phyloP scores from a whole-genome alignment of 2,888 invertebrate genomes.

The Gymnosoma rotundatum region DNA sequence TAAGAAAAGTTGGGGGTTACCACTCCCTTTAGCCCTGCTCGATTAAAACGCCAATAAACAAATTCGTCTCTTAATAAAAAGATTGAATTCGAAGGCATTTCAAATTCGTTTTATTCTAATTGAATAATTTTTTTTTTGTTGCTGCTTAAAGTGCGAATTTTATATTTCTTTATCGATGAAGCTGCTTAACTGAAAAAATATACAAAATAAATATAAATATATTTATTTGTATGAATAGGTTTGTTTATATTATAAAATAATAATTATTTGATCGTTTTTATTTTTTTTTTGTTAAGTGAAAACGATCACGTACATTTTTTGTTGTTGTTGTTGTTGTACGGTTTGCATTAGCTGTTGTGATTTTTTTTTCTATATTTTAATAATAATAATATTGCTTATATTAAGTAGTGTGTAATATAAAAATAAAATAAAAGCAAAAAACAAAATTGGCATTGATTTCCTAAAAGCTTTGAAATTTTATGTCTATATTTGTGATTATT shows the following conservation, averaged over 20 bases:
- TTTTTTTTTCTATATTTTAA: constrained; percentile 32
- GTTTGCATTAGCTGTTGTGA: constrained; percentile 35
- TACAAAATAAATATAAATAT: neutral
- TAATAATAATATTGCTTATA: constrained; percentile 20
- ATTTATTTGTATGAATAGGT: neutral
- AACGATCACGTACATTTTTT: constrained; percentile 56
- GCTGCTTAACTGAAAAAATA: constrained; percentile 1
- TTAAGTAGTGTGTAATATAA: constrained; percentile 1
- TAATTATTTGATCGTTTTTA: constrained; percentile 47
- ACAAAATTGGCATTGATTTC: constrained; percentile 39
- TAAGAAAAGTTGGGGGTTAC: too few relatives aligned
- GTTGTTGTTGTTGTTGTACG: neutral
- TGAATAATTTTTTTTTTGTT: neutral
- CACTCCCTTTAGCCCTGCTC: too few relatives aligned
- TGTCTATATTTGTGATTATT: constrained; percentile 29
- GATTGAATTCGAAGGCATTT: neutral
- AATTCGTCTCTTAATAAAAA: neutral
- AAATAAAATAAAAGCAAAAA: neutral
- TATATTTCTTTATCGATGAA: constrained; percentile 38
- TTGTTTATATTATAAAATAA: constrained; percentile 49
- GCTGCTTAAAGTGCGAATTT: constrained; percentile 10
- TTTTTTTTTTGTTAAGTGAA: constrained; percentile 22
- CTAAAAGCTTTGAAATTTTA: constrained; percentile 26
- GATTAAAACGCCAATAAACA: neutral
- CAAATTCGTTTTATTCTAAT: neutral